Evolutionary conservation across 2,797 vertebrate species (phyloP).

Genomic region (Prunella strophiata): DNA sequence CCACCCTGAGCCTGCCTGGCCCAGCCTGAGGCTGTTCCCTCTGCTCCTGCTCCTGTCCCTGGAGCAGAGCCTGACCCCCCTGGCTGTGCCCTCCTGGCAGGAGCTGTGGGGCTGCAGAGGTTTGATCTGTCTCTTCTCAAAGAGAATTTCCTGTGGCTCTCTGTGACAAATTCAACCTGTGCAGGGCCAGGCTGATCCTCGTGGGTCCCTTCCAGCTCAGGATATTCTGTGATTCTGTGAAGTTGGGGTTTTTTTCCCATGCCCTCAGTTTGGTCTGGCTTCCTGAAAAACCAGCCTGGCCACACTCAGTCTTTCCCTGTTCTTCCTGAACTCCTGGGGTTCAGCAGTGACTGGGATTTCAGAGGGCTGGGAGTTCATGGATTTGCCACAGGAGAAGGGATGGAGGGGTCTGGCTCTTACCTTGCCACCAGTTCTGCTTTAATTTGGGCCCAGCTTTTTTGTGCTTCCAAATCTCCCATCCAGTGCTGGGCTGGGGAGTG

Average conservation of each 20-base stretch:
- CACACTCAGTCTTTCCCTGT: background rate
- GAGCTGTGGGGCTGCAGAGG: background rate
- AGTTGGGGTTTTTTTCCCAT: background rate
- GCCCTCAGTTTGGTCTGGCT: background rate
- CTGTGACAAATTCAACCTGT: background rate
- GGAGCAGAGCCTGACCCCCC: background rate
- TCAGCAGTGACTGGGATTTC: background rate
- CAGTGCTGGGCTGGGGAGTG: background rate
- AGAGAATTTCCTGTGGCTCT: background rate
- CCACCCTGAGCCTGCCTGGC: background rate
- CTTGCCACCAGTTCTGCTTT: background rate
- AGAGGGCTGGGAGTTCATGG: background rate
- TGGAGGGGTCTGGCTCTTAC: background rate
- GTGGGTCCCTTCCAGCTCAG: background rate
- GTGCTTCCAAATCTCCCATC: background rate
- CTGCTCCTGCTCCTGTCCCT: background rate
- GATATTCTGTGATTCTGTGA: background rate
- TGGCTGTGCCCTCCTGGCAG: background rate
- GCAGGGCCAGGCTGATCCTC: background rate
- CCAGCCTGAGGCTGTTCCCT: background rate
- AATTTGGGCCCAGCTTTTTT: background rate
- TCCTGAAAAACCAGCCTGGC: background rate
- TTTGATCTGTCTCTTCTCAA: background rate
- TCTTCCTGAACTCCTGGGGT: background rate
- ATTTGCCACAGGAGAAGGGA: background rate